Evolutionary conservation across 2,797 vertebrate genomes (phyloP), one percentile per base, ranked within the genome.

Genomic region (Arrhamphus sclerolepis): DNA sequence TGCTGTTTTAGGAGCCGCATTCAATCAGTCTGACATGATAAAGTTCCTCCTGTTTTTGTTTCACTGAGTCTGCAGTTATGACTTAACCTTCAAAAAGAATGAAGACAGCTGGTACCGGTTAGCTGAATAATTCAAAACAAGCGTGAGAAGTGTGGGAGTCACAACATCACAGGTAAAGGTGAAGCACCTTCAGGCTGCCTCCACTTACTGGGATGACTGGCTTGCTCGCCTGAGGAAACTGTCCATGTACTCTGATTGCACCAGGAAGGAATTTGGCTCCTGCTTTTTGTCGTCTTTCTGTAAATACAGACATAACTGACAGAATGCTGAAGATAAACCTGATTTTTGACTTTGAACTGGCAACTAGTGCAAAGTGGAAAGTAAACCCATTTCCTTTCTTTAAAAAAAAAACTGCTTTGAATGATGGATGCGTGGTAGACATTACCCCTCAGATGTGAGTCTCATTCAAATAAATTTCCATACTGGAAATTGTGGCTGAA

Each of bases 381-480:
- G 26, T 55, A 8, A 56, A 54, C 24, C 47, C 2, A 18, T 48
- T 59, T 75, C 54, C 46, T 67, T 40, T 66, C 34, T 66, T 64
- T 9, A 17, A 26, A 10, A 26, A 47, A 17, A 26, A 10, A 26
- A 47, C 34, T 38, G 67, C 34, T 71, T 77, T 62, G 31, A 65
- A 38, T 60, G 40, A 63, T 53, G 50, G 22, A 10, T 70, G 46
- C 57, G 64, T 67, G 54, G 70, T 61, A 50, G 51, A 56, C 57
- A 48, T 48, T 21, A 46, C 22, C 34, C 21, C 39, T 20, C 18
- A 39, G 38, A 31, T 46, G 4, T 65, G 54, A 47, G 55, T 54
- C 46, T 18, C 9, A 79, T 80, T 81, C 60, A 84, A 87, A 86
- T 77, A 59, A 0, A 77, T 80, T 80, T 83, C 38, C 78, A 78